phyloP scores from a whole-genome alignment of 37 sponge, comb jelly and placozoan genomes.

The Chondrosia reniformis region DNA sequence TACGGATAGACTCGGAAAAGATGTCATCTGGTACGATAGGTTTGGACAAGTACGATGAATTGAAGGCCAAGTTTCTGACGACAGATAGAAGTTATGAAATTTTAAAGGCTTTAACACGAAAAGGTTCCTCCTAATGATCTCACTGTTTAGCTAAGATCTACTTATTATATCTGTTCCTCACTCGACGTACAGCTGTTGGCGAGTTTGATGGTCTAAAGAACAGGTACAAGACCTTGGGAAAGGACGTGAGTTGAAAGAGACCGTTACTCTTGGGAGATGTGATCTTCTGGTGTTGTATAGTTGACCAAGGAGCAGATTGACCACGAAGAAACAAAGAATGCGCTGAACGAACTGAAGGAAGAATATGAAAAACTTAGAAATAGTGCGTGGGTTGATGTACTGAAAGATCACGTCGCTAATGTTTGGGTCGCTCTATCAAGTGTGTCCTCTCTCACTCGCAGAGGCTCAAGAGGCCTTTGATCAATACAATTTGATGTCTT shows the following conservation, averaged over 20 bases:
- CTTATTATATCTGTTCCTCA: neutral
- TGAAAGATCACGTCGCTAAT: no score
- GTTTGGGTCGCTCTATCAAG: no score
- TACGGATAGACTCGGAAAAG: neutral
- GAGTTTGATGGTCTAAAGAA: slow-evolving; percentile 66
- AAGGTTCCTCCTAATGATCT: slow-evolving; percentile 35
- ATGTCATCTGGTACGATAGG: neutral
- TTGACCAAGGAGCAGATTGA: slow-evolving; percentile 22
- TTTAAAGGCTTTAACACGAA: slow-evolving; percentile 53
- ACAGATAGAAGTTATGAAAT: slow-evolving; percentile 73
- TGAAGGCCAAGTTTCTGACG: slow-evolving; percentile 58
- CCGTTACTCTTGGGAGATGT: neutral
- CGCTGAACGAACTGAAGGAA: slow-evolving; percentile 16
- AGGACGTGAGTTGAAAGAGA: slow-evolving; percentile 36
- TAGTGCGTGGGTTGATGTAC: slow-evolving; percentile 19
- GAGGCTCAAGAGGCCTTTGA: slow-evolving; percentile 67
- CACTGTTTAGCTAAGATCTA: neutral
- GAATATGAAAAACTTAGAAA: slow-evolving; percentile 55
- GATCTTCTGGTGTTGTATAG: slow-evolving; percentile 12
- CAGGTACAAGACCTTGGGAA: slow-evolving; percentile 24
- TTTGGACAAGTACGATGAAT: slow-evolving; percentile 31
- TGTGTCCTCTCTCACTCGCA: neutral
- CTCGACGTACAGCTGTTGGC: slow-evolving; percentile 26
- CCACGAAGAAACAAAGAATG: slow-evolving; percentile 7
- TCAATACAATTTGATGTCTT: slow-evolving; percentile 57